Evolutionary conservation across 2,888 invertebrate species (phyloP).

Genomic region (Amiota mariae): DNA sequence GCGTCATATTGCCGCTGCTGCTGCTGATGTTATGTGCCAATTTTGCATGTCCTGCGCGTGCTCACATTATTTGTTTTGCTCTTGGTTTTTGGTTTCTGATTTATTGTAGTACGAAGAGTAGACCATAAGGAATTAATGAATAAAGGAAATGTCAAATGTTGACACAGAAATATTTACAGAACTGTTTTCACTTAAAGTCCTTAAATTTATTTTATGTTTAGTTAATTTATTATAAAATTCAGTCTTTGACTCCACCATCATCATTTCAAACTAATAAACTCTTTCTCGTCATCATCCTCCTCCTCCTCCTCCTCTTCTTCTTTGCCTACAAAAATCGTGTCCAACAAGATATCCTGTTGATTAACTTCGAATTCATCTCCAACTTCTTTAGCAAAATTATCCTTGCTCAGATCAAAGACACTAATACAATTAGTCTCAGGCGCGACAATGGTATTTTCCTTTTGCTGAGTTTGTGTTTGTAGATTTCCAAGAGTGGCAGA

Average conservation of each 20-base stretch:
- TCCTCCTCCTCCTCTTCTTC: background rate
- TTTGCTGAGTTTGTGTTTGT: background rate
- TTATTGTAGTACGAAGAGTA: background rate
- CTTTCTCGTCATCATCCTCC: no score
- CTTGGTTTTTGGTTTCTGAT: constrained; percentile 6
- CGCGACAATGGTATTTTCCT: no score
- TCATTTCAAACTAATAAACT: no score
- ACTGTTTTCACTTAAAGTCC: no score
- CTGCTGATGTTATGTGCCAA: background rate
- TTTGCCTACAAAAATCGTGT: background rate
- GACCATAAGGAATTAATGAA: background rate
- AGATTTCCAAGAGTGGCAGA: background rate
- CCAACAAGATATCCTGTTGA: constrained; percentile 1
- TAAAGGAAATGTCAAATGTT: background rate
- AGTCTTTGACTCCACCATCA: no score
- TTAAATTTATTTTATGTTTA: no score
- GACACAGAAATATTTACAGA: background rate
- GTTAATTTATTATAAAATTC: no score
- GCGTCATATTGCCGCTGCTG: background rate
- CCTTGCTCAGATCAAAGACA: no score
- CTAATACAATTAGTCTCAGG: no score
- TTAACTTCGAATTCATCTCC: background rate
- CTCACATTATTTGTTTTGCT: constrained; percentile 22
- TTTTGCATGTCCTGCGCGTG: constrained; percentile 6
- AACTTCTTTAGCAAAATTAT: background rate